Evolutionary conservation across 2,113 vertebrate species (phyloP).

Genomic region (Rhea americana): DNA sequence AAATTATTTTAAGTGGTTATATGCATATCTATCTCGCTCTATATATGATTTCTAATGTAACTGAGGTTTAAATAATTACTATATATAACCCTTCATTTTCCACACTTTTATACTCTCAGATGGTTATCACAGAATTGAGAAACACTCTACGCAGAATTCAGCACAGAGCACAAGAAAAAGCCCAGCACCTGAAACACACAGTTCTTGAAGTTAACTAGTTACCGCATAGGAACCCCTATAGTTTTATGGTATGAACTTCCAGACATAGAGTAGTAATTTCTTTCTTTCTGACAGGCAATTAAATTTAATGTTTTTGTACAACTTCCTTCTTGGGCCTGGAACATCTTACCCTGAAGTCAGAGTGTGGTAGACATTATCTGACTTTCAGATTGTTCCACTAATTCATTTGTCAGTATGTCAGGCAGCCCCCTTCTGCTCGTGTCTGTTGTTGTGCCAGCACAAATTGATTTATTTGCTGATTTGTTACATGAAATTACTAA

Average conservation of each 20-base stretch:
- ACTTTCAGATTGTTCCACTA: conserved; percentile 28
- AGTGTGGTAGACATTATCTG: conserved; percentile 4
- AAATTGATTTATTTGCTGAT: conserved; percentile 11
- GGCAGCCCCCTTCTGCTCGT: background rate
- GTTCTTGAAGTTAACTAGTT: background rate
- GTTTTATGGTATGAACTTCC: background rate
- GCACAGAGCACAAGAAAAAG: background rate
- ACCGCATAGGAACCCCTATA: background rate
- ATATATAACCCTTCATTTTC: background rate
- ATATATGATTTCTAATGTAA: background rate
- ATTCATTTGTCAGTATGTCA: conserved; percentile 21
- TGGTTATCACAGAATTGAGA: conserved; percentile 19
- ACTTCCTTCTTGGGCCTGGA: conserved; percentile 12
- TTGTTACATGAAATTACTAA: background rate
- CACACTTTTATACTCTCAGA: background rate
- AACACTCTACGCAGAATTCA: background rate
- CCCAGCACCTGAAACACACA: background rate
- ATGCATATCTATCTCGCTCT: background rate
- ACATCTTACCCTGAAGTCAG: conserved; percentile 34
- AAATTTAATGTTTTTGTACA: conserved; percentile 13
- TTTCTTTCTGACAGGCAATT: conserved; percentile 13
- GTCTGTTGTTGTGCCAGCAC: background rate
- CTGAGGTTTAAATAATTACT: conserved; percentile 22
- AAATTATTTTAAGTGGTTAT: background rate
- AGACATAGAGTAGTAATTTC: background rate